These are phyloP conservation scores for Sycophaga agraensis DNA, from an alignment of 1,140 invertebrate species.

Conservation along the genomic window DNA sequence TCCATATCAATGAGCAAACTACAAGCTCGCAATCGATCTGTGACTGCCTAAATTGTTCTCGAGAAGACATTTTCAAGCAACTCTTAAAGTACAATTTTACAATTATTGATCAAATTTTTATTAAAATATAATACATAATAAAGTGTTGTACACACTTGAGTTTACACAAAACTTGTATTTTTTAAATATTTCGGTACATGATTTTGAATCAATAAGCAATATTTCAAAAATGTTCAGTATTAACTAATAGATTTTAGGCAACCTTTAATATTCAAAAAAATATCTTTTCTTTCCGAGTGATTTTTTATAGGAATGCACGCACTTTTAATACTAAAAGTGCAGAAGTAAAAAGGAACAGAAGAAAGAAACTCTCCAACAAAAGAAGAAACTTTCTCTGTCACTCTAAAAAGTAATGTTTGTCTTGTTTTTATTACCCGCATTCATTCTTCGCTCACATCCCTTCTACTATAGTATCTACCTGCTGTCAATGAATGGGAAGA, in stretches of 20 bases:
- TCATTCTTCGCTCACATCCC: not conserved
- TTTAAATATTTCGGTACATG: too few species aligned
- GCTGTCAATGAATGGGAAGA: conserved; percentile 3
- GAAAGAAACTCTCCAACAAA: not conserved
- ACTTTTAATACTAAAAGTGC: conserved; percentile 19
- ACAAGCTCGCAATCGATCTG: conserved; percentile 14
- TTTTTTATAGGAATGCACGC: conserved; percentile 11
- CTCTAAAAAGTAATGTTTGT: conserved; percentile 19
- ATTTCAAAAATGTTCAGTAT: too few species aligned
- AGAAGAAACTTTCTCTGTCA: conserved; percentile 11
- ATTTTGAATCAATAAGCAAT: too few species aligned
- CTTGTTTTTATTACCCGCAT: conserved; percentile 19
- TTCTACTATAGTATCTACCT: conserved; percentile 18
- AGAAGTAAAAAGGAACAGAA: not conserved
- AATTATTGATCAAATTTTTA: too few species aligned
- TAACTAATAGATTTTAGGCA: too few species aligned
- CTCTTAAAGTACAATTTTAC: not conserved
- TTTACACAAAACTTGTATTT: too few species aligned
- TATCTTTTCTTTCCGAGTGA: too few species aligned
- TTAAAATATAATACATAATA: too few species aligned
- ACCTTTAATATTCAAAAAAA: too few species aligned
- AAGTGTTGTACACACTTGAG: too few species aligned
- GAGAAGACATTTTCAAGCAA: conserved; percentile 28
- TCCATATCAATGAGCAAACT: conserved; percentile 47
- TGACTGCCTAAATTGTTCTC: conserved; percentile 32